phyloP scores from a whole-genome alignment of 2,888 invertebrate genomes.

The Gasteruption jaculator region DNA sequence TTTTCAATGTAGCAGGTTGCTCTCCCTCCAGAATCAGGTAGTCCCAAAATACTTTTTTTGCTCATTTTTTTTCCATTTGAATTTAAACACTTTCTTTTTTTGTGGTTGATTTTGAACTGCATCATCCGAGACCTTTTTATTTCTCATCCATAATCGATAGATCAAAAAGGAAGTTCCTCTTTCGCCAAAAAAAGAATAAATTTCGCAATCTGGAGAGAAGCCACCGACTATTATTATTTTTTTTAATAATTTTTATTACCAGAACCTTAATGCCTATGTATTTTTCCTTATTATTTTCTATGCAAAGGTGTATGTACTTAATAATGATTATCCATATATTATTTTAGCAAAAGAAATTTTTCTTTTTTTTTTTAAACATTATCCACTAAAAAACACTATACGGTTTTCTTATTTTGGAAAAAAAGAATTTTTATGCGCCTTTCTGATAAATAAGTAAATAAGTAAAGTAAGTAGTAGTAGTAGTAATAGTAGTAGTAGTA shows the following conservation, averaged over 20 bases:
- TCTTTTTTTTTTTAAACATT: slow-evolving; percentile 49
- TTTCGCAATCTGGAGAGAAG: slow-evolving; percentile 45
- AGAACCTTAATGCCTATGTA: slow-evolving; percentile 43
- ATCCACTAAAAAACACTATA: slow-evolving; percentile 48
- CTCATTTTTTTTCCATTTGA: slow-evolving; percentile 7
- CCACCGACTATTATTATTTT: slow-evolving; percentile 31
- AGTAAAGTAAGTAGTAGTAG: slow-evolving; percentile 33
- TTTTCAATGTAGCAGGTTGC: slow-evolving; percentile 38
- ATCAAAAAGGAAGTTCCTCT: too few species aligned
- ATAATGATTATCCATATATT: slow-evolving; percentile 49
- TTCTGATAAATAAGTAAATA: too few species aligned
- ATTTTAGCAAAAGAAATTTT: slow-evolving; percentile 47
- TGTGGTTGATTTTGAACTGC: slow-evolving; percentile 3
- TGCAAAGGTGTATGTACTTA: slow-evolving; percentile 49
- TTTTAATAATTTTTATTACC: slow-evolving; percentile 22
- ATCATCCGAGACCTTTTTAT: slow-evolving; percentile 3
- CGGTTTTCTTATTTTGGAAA: slow-evolving; percentile 30
- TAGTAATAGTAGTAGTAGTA: slow-evolving; percentile 30
- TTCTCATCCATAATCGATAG: too few species aligned
- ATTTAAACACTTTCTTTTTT: slow-evolving; percentile 10
- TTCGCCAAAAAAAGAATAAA: slow-evolving; percentile 18
- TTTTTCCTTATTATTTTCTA: slow-evolving; percentile 43
- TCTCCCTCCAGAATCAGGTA: slow-evolving; percentile 37
- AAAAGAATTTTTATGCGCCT: slow-evolving; percentile 36
- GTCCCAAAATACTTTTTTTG: slow-evolving; percentile 5